phyloP scores from a whole-genome alignment of 1,140 invertebrate genomes.

The Odontomachus brunneus region DNA sequence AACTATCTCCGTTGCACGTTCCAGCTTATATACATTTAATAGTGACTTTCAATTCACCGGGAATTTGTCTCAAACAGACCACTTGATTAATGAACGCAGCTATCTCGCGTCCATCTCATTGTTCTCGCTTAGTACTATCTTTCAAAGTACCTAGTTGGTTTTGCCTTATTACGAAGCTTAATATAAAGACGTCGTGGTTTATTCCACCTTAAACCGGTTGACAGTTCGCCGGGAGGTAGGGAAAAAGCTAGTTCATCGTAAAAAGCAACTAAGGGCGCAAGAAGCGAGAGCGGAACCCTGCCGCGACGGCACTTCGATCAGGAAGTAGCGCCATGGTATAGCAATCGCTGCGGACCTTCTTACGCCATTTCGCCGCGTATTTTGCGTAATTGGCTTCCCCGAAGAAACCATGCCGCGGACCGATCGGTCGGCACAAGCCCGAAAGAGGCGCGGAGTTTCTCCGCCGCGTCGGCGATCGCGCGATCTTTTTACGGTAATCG shows the following conservation, averaged over 20 bases:
- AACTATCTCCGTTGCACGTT: too few species aligned
- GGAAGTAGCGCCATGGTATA: constrained; percentile 70
- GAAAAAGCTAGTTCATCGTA: background rate
- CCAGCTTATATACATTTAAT: too few species aligned
- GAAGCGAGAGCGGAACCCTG: constrained; percentile 47
- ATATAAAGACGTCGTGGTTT: background rate
- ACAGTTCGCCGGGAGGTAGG: constrained; percentile 13
- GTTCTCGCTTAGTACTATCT: too few species aligned
- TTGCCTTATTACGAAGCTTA: background rate
- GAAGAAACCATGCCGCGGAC: constrained; percentile 32
- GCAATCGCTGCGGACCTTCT: constrained; percentile 63
- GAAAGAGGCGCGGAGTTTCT: constrained; percentile 50
- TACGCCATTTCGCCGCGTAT: constrained; percentile 51
- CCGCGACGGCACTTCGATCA: constrained; percentile 27
- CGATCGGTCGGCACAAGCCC: constrained; percentile 50
- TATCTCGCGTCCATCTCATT: too few species aligned
- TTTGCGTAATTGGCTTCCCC: constrained; percentile 72
- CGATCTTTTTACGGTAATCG: constrained; percentile 68
- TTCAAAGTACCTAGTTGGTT: too few species aligned
- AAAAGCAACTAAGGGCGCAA: constrained; percentile 41
- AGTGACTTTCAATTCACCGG: too few species aligned
- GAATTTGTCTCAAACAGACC: too few species aligned
- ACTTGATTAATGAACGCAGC: too few species aligned
- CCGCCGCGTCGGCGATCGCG: background rate
- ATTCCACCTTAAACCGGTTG: constrained; percentile 16